A percentile compares a stretch with the other conserved stretches of the same genome.
These are phyloP conservation scores for Helobdella robusta DNA, from an alignment of 2,888 invertebrate species.

Conservation along the genomic window DNA sequence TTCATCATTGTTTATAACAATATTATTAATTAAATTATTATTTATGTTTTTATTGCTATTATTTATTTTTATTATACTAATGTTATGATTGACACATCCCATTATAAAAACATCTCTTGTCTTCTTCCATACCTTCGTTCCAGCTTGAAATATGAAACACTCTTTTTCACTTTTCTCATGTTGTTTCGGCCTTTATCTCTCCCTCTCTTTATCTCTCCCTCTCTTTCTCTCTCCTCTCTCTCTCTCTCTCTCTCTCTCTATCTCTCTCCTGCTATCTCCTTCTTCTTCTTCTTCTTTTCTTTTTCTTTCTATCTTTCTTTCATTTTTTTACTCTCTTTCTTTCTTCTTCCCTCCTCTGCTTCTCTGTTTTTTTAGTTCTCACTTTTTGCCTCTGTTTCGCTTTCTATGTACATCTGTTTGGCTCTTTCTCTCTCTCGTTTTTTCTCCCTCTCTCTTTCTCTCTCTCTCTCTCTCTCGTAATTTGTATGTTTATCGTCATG, in stretches of 20 bases:
- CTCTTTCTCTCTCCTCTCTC: neutral
- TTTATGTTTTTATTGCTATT: too few species aligned
- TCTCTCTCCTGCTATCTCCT: neutral
- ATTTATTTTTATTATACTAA: too few species aligned
- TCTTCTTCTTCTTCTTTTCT: neutral
- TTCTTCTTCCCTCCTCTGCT: too few species aligned
- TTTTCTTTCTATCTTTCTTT: neutral
- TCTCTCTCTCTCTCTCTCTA: neutral
- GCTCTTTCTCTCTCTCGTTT: neutral
- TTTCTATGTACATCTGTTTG: too few species aligned
- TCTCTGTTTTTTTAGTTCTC: neutral
- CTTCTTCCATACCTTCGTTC: too few species aligned
- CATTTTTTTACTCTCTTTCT: too few species aligned
- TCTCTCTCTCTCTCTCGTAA: neutral
- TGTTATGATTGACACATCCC: too few species aligned
- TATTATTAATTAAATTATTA: too few species aligned
- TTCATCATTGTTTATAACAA: neutral
- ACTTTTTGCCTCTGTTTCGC: neutral
- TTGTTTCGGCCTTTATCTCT: too few species aligned
- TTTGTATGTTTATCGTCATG: neutral
- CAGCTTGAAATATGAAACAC: too few species aligned
- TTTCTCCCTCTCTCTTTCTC: constrained; percentile 4
- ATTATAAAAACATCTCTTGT: too few species aligned
- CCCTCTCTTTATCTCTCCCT: neutral
- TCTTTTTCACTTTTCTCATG: too few species aligned